A percentile compares a stretch with the other conserved stretches of the same genome.
phyloP scores from a whole-genome alignment of 2,113 vertebrate genomes.

The Aphelocoma coerulescens region DNA sequence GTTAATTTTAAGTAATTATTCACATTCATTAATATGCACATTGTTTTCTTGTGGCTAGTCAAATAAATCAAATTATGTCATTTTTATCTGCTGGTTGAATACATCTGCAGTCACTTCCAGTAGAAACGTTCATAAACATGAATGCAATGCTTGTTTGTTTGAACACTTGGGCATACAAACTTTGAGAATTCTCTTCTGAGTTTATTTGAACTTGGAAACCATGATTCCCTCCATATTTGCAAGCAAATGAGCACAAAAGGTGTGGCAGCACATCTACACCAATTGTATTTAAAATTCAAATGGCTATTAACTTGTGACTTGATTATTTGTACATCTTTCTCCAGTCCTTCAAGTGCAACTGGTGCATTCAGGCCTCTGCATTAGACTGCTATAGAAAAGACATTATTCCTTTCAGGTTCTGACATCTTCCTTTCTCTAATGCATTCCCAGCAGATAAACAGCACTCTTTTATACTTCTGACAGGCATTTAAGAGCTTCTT shows the following conservation, averaged over 20 bases:
- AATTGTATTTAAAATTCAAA: neutral
- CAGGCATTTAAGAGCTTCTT: neutral
- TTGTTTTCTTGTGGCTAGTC: conserved; percentile 13
- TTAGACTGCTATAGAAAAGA: neutral
- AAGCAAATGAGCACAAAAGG: neutral
- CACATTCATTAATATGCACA: neutral
- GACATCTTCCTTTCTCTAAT: neutral
- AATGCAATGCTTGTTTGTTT: neutral
- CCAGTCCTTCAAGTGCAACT: neutral
- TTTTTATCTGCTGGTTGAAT: conserved; percentile 8
- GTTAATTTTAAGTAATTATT: conserved; percentile 37
- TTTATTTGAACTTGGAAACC: neutral
- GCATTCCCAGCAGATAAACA: neutral
- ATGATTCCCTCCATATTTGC: neutral
- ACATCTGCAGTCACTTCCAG: neutral
- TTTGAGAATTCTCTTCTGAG: neutral
- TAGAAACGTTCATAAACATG: neutral
- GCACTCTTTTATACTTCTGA: neutral
- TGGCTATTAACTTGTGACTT: neutral
- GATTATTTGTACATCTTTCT: neutral
- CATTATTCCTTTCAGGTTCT: neutral
- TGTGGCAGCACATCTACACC: neutral
- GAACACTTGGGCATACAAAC: neutral
- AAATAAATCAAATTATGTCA: neutral
- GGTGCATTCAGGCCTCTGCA: neutral